Evolutionary conservation across 2,797 vertebrate genomes (phyloP), one percentile per base, ranked within the genome.

Genomic region (Tokudaia tokunoshimensis): DNA sequence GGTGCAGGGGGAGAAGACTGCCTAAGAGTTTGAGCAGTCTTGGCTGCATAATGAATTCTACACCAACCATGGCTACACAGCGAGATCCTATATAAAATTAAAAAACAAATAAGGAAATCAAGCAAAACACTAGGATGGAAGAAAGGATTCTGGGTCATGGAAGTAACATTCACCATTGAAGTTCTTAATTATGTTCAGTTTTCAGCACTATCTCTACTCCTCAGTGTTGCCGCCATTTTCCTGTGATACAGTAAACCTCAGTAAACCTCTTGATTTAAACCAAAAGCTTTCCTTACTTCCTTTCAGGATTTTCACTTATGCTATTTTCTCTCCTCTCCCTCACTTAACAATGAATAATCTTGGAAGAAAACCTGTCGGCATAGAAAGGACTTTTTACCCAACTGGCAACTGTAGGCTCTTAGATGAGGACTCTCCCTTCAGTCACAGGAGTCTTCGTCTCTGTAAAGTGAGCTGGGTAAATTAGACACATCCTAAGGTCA

Each of bases 391-490:
- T 92, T 94, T 74, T 31, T 13, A 63, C 52, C 44, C 41, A 13
- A 13, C 24, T 26, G 63, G 22, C 29, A 74, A 61, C 15, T 86
- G 37, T 89, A 11, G 52, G 74, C 79, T 84, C 26, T 91, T 94
- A 59, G 41, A 24, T 17, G 78, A 83, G 26, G 88, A 31, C 11
- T 22, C 81, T 89, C 34, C 31, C 26, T 26, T 91, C 29, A 59
- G 4, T 50, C 61, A 72, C 50, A 50, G 84, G 63, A 19, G 0
- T 90, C 82, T 92, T 57, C 37, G n/a, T 87, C 75, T 41, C 55
- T 94, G 87, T 91, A 85, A 97, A 89, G 75, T 50, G 93, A 95
- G 47, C 82, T 89, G 31, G 85, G 80, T 95, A 80, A 97, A 70
- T 85, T 57, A 91, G 55, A 63, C 29, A 8, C 11, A 47, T 85